A percentile compares a stretch with the other conserved stretches of the same genome.
Conservation (phyloP, 1,140 invertebrate species). For the Atta colombica region DNA sequence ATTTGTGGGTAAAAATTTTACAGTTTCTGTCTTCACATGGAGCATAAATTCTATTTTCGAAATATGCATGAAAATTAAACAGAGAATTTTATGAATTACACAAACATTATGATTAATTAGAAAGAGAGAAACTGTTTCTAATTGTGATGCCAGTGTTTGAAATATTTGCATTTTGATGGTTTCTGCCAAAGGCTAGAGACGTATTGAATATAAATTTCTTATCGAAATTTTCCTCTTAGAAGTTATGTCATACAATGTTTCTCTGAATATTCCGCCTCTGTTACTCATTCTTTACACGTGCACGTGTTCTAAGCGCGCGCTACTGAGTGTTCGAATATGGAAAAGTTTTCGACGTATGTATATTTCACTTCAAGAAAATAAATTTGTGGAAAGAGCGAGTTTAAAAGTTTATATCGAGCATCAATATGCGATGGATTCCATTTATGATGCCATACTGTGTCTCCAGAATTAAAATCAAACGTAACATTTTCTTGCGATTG, state of each 20-base stretch:
- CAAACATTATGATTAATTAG: conserved; percentile 13
- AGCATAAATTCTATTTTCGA: background rate
- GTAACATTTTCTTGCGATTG: background rate
- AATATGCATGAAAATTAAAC: background rate
- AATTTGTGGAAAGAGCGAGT: conserved; percentile 17
- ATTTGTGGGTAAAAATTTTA: background rate
- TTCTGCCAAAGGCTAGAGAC: background rate
- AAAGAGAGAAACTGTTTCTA: background rate
- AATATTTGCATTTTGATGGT: background rate
- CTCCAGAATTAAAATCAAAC: conserved; percentile 9
- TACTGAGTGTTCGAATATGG: background rate
- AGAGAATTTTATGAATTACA: background rate
- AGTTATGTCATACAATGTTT: conserved; percentile 23
- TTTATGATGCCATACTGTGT: conserved; percentile 9
- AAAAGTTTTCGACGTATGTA: conserved; percentile 38
- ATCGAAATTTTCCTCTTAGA: conserved; percentile 4
- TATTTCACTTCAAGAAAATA: conserved; percentile 39
- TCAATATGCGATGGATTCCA: conserved; percentile 37
- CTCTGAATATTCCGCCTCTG: conserved; percentile 6
- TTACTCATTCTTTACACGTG: conserved; percentile 43
- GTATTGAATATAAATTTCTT: background rate
- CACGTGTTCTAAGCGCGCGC: conserved; percentile 18
- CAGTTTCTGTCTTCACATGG: background rate
- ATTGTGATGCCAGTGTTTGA: background rate
- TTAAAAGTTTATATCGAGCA: conserved; percentile 53